phyloP scores from a whole-genome alignment of 2,888 invertebrate genomes.

The Pseudococcus viburni region DNA sequence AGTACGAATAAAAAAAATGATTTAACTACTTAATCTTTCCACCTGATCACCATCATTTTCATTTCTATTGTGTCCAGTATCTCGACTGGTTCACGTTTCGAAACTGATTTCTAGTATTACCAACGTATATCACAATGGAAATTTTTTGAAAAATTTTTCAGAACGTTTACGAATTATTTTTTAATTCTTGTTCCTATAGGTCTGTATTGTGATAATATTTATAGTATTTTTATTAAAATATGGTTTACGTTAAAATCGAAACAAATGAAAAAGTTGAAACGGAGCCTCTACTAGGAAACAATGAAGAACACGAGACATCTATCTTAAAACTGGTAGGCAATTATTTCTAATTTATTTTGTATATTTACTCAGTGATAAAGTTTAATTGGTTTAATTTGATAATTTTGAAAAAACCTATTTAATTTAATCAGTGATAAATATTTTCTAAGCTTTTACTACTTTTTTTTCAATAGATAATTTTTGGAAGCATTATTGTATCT shows the following conservation, averaged over 20 bases:
- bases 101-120: background rate
- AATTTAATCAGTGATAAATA: background rate
- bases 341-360: background rate
- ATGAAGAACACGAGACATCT: background rate
- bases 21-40: background rate
- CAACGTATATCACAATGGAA: background rate
- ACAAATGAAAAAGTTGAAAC: background rate
- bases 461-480: slow-evolving; percentile 71
- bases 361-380: background rate
- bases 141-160: background rate
- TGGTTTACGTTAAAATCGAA: background rate
- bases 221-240: slow-evolving; percentile 20
- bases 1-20: background rate
- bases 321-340: slow-evolving; percentile 7
- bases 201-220: slow-evolving; percentile 45
- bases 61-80: background rate
- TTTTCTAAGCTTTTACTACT: too few relatives aligned
- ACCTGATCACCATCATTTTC: background rate
- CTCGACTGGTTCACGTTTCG: background rate
- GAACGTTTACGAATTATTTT: background rate
- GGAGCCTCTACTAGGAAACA: background rate
- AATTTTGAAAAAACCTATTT: background rate
- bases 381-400: background rate
- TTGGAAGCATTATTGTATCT: slow-evolving; percentile 73
- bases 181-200: background rate